Conservation (phyloP, 2,888 invertebrate genomes). For the Allolobophora icterica region DNA sequence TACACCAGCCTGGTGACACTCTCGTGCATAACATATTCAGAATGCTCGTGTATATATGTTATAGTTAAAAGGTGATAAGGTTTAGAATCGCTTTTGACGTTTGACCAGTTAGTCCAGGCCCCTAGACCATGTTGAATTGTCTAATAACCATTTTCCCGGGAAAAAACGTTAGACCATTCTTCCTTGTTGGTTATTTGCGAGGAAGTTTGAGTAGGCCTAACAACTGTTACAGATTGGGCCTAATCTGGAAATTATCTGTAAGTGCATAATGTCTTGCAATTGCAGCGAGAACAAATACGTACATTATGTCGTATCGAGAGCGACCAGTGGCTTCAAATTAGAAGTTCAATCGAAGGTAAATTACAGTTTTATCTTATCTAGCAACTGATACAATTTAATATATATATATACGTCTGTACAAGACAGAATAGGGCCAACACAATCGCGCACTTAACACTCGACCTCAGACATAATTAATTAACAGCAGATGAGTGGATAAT, state of each 20-base stretch:
- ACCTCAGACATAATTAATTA: not conserved
- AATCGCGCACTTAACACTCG: not conserved
- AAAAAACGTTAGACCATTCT: not conserved
- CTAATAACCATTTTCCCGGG: not conserved
- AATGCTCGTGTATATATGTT: not conserved
- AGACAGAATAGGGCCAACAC: too few species aligned
- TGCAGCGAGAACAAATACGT: not conserved
- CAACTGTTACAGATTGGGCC: too few species aligned
- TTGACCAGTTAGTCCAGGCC: too few species aligned
- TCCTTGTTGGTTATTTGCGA: not conserved
- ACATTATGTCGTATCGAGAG: constrained; percentile 1
- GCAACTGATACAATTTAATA: too few species aligned
- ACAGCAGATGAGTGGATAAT: not conserved
- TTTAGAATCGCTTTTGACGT: too few species aligned
- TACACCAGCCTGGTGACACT: not conserved
- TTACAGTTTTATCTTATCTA: not conserved
- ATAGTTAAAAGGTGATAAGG: too few species aligned
- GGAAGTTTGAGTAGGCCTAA: too few species aligned
- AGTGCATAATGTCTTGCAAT: not conserved
- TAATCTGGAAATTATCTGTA: not conserved
- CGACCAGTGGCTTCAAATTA: not conserved
- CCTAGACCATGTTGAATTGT: not conserved
- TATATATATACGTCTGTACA: too few species aligned
- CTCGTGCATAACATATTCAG: not conserved
- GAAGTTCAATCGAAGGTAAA: not conserved